These are phyloP conservation scores for Gastrophysa polygoni DNA, from an alignment of 2,888 invertebrate species.

Conservation along the genomic window DNA sequence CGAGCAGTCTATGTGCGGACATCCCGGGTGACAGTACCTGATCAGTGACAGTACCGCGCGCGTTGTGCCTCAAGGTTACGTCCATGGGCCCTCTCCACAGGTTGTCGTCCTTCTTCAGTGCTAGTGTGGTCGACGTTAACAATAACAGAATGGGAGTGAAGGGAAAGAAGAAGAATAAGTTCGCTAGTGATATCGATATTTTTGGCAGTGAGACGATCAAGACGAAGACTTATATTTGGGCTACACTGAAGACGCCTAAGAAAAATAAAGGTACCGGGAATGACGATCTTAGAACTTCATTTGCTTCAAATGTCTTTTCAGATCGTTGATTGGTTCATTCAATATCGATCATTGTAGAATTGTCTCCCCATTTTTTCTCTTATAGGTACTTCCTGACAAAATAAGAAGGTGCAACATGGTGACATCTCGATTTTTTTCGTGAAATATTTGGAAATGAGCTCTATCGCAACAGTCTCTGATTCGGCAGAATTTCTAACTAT, in stretches of 20 bases:
- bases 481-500: too few relatives aligned
- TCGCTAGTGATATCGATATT: conserved; percentile 62
- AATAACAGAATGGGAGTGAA: conserved; percentile 57
- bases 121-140: conserved; percentile 59
- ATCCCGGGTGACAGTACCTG: too few relatives aligned
- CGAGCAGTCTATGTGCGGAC: not conserved
- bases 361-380: too few relatives aligned
- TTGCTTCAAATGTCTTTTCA: too few relatives aligned
- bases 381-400: too few relatives aligned
- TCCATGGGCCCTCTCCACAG: conserved; percentile 67
- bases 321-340: too few relatives aligned
- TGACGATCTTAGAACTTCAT: too few relatives aligned
- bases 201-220: conserved; percentile 59
- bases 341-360: too few relatives aligned
- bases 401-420: too few relatives aligned
- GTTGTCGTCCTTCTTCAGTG: conserved; percentile 67
- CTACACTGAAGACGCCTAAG: conserved; percentile 62
- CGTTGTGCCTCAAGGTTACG: conserved; percentile 21
- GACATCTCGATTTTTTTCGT: too few relatives aligned
- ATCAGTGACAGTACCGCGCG: not conserved
- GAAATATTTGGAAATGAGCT: too few relatives aligned
- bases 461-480: too few relatives aligned
- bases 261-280: conserved; percentile 60
- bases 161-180: conserved; percentile 58
- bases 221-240: conserved; percentile 62